phyloP scores from a whole-genome alignment of 2,113 vertebrate species.

The Prinia subflava region DNA sequence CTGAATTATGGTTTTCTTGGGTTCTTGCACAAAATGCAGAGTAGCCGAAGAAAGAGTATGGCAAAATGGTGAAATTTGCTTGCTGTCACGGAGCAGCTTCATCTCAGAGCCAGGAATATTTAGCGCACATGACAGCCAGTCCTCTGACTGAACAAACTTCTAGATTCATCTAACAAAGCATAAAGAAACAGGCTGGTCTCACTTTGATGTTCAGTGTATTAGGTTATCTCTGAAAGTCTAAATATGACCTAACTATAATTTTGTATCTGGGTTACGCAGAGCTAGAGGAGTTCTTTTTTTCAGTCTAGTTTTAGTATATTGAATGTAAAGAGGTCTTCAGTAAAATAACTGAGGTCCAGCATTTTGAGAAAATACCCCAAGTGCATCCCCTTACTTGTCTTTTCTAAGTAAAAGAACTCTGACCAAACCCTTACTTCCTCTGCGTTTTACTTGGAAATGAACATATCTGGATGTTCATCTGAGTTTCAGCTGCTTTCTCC shows the following conservation, averaged over 20 bases:
- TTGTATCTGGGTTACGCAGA: neutral
- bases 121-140: neutral
- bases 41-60: neutral
- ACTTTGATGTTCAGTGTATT: neutral
- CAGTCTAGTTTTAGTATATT: neutral
- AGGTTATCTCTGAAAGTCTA: neutral
- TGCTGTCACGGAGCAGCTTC: neutral
- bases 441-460: conserved; percentile 1
- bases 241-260: neutral
- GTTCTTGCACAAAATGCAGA: neutral
- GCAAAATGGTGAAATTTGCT: neutral
- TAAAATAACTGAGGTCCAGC: neutral
- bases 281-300: neutral
- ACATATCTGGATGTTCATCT: neutral
- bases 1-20: neutral
- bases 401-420: neutral
- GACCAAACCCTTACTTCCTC: neutral
- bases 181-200: neutral
- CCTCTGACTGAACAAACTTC: neutral
- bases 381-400: neutral
- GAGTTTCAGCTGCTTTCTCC: neutral
- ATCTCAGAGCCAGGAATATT: neutral
- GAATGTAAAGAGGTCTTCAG: neutral
- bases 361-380: neutral
- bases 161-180: neutral